Evolutionary conservation across 2,113 vertebrate genomes (phyloP).

Genomic region (Tetrax tetrax): DNA sequence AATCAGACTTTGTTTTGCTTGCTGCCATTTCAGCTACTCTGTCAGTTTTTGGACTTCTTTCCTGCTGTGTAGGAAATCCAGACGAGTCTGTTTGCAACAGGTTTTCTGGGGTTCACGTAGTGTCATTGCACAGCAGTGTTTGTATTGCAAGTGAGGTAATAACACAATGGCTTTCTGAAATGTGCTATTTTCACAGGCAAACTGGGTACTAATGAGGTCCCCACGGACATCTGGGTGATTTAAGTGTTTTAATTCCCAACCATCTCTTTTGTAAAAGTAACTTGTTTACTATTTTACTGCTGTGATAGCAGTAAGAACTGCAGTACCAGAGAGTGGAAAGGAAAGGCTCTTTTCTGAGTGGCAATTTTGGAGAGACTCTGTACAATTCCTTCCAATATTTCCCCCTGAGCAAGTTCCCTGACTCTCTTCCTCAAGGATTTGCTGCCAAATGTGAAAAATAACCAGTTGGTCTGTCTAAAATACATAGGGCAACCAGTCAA

Average conservation of each 20-base stretch:
- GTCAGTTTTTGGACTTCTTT: background rate
- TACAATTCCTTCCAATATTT: background rate
- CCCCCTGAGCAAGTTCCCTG: background rate
- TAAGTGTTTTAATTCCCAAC: constrained; percentile 44
- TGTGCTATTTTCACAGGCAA: constrained; percentile 35
- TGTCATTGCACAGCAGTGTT: constrained; percentile 12
- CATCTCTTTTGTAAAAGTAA: background rate
- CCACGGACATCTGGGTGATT: constrained; percentile 17
- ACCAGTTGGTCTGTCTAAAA: background rate
- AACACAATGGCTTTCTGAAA: background rate
- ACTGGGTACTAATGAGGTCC: constrained; percentile 46
- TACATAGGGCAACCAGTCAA: background rate
- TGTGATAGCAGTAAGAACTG: background rate
- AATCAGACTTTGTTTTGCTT: background rate
- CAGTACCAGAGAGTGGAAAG: background rate
- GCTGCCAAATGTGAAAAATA: background rate
- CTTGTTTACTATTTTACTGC: constrained; percentile 22
- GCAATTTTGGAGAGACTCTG: background rate
- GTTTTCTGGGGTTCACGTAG: background rate
- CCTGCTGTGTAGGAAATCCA: background rate
- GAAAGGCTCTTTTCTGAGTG: background rate
- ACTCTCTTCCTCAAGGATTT: background rate
- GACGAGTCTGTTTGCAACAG: background rate
- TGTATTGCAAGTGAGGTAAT: background rate
- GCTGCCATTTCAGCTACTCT: background rate